These are phyloP conservation scores for Myotis brandtii DNA, from an alignment of 2,113 vertebrate genomes.

Conservation along the genomic window DNA sequence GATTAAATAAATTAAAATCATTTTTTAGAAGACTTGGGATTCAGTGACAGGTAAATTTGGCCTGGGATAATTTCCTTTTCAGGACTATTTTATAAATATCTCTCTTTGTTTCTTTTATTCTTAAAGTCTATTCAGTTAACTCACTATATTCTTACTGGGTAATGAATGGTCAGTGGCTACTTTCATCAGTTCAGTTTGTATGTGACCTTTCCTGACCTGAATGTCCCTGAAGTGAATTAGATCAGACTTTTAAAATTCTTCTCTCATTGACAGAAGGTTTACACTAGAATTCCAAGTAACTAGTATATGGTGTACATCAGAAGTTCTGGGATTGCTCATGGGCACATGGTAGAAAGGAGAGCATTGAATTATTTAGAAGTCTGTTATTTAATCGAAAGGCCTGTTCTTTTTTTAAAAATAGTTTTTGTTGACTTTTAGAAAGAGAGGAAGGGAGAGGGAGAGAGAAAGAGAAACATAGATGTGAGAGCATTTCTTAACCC, in stretches of 20 bases:
- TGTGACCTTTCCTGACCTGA: neutral
- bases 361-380: slow-evolving; percentile 34
- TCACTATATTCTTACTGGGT: slow-evolving; percentile 9
- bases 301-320: neutral
- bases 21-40: slow-evolving; percentile 12
- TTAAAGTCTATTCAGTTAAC: neutral
- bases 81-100: neutral
- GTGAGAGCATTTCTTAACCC: too few species aligned
- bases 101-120: neutral
- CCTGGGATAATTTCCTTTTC: slow-evolving; percentile 1
- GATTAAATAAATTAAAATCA: slow-evolving; percentile 6
- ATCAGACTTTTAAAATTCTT: neutral
- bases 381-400: neutral
- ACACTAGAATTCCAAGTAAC: neutral
- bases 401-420: neutral
- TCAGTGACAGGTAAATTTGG: neutral
- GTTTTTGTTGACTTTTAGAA: neutral
- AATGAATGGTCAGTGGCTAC: neutral
- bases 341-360: neutral
- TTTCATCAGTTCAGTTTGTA: neutral
- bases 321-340: neutral
- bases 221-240: neutral
- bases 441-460: neutral
- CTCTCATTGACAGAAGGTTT: neutral
- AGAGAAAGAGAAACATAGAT: neutral